phyloP scores from a whole-genome alignment of 1,140 invertebrate genomes.

The Himalopsyche phryganea region DNA sequence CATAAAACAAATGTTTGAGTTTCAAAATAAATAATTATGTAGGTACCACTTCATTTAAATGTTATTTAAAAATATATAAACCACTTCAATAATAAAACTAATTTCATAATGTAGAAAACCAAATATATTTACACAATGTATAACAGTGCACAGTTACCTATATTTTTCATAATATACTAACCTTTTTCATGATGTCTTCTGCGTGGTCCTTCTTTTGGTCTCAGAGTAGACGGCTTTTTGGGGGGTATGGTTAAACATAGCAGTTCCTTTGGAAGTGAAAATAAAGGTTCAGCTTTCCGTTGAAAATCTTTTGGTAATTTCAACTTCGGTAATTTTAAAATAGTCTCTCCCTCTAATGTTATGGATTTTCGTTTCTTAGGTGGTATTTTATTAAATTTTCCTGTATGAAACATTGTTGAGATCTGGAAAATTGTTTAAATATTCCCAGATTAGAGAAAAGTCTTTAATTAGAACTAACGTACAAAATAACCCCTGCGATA shows the following conservation, averaged over 20 bases:
- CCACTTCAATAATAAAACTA: no score
- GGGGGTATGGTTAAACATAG: constrained; percentile 29
- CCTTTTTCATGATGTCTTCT: constrained; percentile 22
- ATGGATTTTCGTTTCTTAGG: constrained; percentile 38
- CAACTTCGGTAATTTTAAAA: constrained; percentile 49
- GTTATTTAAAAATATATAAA: no score
- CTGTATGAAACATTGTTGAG: constrained; percentile 27
- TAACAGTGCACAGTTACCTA: no score
- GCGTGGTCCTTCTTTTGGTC: constrained; percentile 5
- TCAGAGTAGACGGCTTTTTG: constrained; percentile 12
- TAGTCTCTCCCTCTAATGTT: constrained; percentile 38
- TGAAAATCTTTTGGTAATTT: constrained; percentile 50
- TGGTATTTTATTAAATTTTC: constrained; percentile 34
- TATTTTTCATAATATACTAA: no score
- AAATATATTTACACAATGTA: no score
- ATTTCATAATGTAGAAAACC: no score
- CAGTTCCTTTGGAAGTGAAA: constrained; percentile 53
- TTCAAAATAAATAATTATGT: no score
- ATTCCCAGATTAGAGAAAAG: no score
- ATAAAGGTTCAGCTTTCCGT: constrained; percentile 49
- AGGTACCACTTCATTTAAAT: no score
- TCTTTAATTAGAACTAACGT: no score
- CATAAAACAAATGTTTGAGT: no score
- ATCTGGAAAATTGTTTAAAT: neutral
- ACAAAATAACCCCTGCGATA: no score